Evolutionary conservation across 2,797 vertebrate genomes (phyloP).

Genomic region (Masticophis lateralis): DNA sequence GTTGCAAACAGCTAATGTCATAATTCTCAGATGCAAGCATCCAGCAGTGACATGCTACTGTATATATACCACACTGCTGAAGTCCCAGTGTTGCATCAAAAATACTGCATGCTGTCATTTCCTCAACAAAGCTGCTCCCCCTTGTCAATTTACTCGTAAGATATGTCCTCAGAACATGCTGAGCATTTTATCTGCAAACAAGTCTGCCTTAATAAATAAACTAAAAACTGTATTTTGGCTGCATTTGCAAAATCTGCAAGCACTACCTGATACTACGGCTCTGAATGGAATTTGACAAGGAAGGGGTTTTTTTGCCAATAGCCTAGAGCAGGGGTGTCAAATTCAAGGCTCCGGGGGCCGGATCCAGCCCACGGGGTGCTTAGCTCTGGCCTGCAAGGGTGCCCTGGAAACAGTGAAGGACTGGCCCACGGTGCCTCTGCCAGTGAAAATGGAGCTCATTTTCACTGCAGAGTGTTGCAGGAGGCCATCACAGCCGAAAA

Average conservation of each 20-base stretch:
- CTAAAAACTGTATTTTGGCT: slow-evolving; percentile 28
- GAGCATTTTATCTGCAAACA: slow-evolving; percentile 9
- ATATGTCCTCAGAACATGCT: neutral
- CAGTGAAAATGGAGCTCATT: too few relatives aligned
- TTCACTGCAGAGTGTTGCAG: too few relatives aligned
- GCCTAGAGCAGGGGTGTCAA: neutral
- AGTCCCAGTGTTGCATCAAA: neutral
- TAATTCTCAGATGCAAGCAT: neutral
- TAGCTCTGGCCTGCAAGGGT: too few relatives aligned
- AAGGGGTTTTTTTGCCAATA: neutral
- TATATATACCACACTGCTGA: neutral
- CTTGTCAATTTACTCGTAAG: neutral
- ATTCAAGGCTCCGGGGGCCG: too few relatives aligned
- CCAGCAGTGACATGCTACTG: neutral
- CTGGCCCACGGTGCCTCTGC: too few relatives aligned
- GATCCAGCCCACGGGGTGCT: too few relatives aligned
- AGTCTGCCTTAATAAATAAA: neutral
- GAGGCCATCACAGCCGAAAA: too few relatives aligned
- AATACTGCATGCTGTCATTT: neutral
- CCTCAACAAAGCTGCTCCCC: neutral
- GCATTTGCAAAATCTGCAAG: slow-evolving; percentile 35
- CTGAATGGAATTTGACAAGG: slow-evolving; percentile 46
- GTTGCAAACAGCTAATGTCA: neutral
- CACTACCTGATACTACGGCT: neutral
- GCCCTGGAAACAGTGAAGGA: too few relatives aligned